Evolutionary conservation across 1,140 invertebrate genomes (phyloP), one percentile per base, ranked within the genome.

Genomic region (Heterodera schachtii): DNA sequence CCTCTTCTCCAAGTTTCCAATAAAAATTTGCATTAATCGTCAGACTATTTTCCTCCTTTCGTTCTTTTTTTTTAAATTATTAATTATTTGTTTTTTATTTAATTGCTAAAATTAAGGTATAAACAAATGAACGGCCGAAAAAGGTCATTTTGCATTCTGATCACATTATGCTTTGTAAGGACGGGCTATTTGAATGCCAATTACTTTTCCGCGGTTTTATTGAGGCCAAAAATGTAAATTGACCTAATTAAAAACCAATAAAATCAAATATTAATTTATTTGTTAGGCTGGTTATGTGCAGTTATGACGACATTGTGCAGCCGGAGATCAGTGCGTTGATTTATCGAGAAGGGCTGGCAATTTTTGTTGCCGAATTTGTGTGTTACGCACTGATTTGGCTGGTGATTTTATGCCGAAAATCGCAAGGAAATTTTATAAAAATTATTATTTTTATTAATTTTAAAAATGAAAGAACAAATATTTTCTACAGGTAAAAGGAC

Each of bases 321-420:
- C 57, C 57, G 19, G 76, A 78, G 46, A 31, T 47, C 13, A 31
- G 57, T 16, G 60, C 76, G 1, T 78, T 78, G 44, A 64, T 78
- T 66, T 78, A 78, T 43, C 41, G 69, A 11, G 76, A 78, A 43
- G 76, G 76, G 44, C 57, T 78, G 5, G n/a, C 60, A 9, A 16
- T 78, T 21, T 78, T 78, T 66, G 43, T 21, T 60, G 19, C 76
- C 13, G 76, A 78, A 43, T 78, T 78, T 78, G 52, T 41, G 3
- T 78, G 76, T 43, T 78, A 78, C 43, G 76, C 46, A 9, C 13
- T 41, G 60, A 78, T 78, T 41, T 78, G 76, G 76, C 67, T 70
- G 67, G 44, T 78, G 8, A 70, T 78, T 78, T 78, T 21, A 16
- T 44, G 60, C 44, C 41, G 44, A 67, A 78, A 67, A 78, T 78